Evolutionary conservation across 2,113 vertebrate species (phyloP), one percentile per base, ranked within the genome.

Genomic region (Marmota monax): DNA sequence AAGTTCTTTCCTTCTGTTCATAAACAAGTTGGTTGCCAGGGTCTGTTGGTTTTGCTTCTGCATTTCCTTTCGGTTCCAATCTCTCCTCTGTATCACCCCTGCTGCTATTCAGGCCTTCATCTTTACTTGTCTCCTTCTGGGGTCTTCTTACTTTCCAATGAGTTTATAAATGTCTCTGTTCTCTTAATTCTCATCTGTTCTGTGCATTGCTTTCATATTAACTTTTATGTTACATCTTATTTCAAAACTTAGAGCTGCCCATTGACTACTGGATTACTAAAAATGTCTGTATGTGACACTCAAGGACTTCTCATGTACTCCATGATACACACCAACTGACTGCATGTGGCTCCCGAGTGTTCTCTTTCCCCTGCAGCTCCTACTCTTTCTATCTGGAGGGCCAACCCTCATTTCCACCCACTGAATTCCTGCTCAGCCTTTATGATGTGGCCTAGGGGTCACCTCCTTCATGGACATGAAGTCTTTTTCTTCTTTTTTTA

Each of bases 191-290:
- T 65, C 34, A 69, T 5, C 88, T 84, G 18, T 72, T 94, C 69
- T 69, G 13, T 9, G 12, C 39, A 42, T 83, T 83, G 48, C 7
- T 92, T 96, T 92, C 18, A 39, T 48, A 13, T 39, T 69, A 10
- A 56, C 77, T 32, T 94, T 78, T 27, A 11, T 32, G 39, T 72
- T 48, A 1, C 45, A 22, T 78, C 70, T 90, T 88, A 1, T 80
- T 96, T 88, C 86, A 85, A 85, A 91, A 90, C 53, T 79, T 8
- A 37, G 86, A 78, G 82, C 53, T 27, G 45, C n/a, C 77, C 32
- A 18, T 13, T 93, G 53, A 53, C 73, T 61, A 17, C 7, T 76
- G n/a, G 61, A 90, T 78, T 84, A 37, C 25, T 96, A 37, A 92
- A 70, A 85, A 22, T n/a, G 0, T 56, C 61, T 83, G 82, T 53